A percentile compares a stretch with the other conserved stretches of the same genome.
phyloP scores from a whole-genome alignment of 2,797 vertebrate genomes.

The Craterocephalus amniculus region DNA sequence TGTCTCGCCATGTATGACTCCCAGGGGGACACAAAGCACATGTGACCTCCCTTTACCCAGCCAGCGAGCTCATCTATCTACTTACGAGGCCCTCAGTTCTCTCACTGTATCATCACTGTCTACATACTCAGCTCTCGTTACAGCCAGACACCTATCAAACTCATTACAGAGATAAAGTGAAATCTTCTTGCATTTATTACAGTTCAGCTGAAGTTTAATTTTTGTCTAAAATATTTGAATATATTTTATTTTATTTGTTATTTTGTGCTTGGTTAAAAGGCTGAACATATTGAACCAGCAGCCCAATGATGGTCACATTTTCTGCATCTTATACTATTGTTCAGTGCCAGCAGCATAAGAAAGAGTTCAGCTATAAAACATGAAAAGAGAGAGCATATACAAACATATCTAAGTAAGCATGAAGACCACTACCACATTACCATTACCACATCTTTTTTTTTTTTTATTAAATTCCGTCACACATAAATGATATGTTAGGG shows the following conservation, averaged over 20 bases:
- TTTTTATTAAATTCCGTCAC: not conserved
- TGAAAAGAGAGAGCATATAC: not conserved
- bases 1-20: slow-evolving; percentile 74
- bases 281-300: not conserved
- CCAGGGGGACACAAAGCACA: slow-evolving; percentile 76
- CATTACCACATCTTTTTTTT: not conserved
- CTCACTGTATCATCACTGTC: slow-evolving; percentile 63
- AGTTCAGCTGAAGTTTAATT: not conserved
- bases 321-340: not conserved
- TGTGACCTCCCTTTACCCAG: slow-evolving; percentile 72
- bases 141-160: slow-evolving; percentile 26
- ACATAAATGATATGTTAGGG: not conserved
- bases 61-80: slow-evolving; percentile 54
- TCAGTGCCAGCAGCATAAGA: not conserved
- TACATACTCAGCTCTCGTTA: slow-evolving; percentile 41
- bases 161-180: slow-evolving; percentile 11
- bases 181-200: not conserved
- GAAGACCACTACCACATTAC: not conserved
- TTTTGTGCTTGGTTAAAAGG: not conserved
- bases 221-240: not conserved
- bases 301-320: not conserved
- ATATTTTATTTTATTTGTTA: not conserved
- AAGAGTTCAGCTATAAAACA: not conserved
- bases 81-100: slow-evolving; percentile 41
- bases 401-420: not conserved